phyloP scores from a whole-genome alignment of 2,888 invertebrate genomes.

The Drosophila engyochracea region DNA sequence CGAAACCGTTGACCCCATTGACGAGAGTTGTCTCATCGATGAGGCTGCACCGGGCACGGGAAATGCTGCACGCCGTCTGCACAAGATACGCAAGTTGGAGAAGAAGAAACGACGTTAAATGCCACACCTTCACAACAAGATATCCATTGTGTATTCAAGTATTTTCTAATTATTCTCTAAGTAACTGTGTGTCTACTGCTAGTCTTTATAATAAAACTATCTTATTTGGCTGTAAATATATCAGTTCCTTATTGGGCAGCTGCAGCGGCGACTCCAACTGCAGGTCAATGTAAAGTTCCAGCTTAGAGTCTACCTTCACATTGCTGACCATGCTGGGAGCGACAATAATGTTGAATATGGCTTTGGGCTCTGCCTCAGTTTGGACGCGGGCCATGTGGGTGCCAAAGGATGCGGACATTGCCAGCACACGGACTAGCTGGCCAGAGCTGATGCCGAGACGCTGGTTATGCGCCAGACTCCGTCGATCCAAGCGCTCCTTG shows the following conservation, averaged over 20 bases:
- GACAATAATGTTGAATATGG: slow-evolving; percentile 39
- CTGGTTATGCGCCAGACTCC: slow-evolving; percentile 40
- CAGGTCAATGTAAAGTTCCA: slow-evolving; percentile 44
- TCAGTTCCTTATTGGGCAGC: slow-evolving; percentile 32
- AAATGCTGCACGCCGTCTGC: slow-evolving; percentile 76
- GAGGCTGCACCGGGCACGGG: slow-evolving; percentile 23
- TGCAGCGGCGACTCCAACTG: slow-evolving; percentile 12
- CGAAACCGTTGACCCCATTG: slow-evolving; percentile 57
- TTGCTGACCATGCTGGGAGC: slow-evolving; percentile 5
- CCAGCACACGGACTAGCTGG: slow-evolving; percentile 27
- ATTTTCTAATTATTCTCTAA: slow-evolving; percentile 25
- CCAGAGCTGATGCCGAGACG: slow-evolving; percentile 43
- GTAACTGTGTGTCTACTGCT: slow-evolving; percentile 12
- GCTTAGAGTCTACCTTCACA: slow-evolving; percentile 1
- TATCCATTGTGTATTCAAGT: slow-evolving; percentile 16
- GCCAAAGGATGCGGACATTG: slow-evolving; percentile 38
- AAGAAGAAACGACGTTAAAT: slow-evolving; percentile 83
- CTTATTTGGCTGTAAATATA: slow-evolving; percentile 52
- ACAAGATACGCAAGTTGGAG: slow-evolving; percentile 83
- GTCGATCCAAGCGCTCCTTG: slow-evolving; percentile 44
- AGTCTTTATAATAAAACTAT: slow-evolving; percentile 50
- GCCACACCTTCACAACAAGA: not conserved
- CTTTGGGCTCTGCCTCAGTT: not conserved
- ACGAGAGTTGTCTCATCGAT: slow-evolving; percentile 37
- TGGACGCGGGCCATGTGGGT: slow-evolving; percentile 40